Conservation (phyloP, 2,888 invertebrate species). For the Chironomus tentans region DNA sequence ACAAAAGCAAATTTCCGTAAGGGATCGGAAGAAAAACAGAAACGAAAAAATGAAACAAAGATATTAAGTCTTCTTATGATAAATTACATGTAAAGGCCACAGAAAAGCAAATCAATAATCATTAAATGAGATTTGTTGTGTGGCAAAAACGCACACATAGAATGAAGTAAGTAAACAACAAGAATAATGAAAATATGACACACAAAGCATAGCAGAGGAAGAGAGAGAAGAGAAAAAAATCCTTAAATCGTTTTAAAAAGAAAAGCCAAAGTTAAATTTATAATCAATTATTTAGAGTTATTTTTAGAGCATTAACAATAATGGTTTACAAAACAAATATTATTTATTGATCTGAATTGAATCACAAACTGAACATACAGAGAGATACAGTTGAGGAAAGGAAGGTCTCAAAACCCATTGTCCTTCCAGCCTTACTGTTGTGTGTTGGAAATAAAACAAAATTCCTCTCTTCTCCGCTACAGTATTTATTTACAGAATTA, state of each 20-base stretch:
- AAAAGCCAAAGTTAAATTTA: not conserved
- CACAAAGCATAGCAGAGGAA: no score
- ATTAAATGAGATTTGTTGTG: constrained; percentile 25
- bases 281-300: constrained; percentile 4
- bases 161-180: not conserved
- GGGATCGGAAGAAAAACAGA: not conserved
- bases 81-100: constrained; percentile 20
- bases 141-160: constrained; percentile 7
- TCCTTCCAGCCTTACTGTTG: not conserved
- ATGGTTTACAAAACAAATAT: constrained; percentile 1
- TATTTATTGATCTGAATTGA: not conserved
- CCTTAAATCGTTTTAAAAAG: not conserved
- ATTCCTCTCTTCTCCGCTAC: no score
- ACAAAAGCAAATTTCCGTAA: no score
- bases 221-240: not conserved
- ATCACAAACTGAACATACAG: not conserved
- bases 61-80: constrained; percentile 1
- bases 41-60: not conserved
- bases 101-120: constrained; percentile 24
- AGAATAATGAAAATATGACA: no score
- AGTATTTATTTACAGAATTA: constrained; percentile 6
- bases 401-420: not conserved
- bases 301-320: not conserved
- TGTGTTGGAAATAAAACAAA: not conserved
- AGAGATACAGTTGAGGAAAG: not conserved